phyloP scores from a whole-genome alignment of 2,797 vertebrate genomes.

The Psittacula derbiana region DNA sequence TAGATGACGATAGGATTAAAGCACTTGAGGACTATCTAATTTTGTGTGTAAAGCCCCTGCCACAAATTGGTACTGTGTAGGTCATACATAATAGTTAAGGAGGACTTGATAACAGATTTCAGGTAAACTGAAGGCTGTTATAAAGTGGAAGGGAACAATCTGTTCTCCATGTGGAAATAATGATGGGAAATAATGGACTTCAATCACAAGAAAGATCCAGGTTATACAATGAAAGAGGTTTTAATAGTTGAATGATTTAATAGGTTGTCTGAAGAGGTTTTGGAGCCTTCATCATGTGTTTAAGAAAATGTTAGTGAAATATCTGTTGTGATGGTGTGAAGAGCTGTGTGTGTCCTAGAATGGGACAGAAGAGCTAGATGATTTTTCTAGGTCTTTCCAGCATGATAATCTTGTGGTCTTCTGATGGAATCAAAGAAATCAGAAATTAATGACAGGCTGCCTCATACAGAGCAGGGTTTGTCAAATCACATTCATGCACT shows the following conservation, averaged over 20 bases:
- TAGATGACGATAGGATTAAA: background rate
- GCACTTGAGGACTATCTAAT: background rate
- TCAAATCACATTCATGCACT: background rate
- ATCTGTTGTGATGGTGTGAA: background rate
- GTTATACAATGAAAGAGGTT: background rate
- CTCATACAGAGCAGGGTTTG: background rate
- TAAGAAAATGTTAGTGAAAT: background rate
- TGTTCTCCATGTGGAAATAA: background rate
- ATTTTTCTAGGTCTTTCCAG: background rate
- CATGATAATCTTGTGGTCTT: background rate
- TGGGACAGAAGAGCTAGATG: background rate
- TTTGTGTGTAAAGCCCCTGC: background rate
- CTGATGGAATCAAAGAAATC: background rate
- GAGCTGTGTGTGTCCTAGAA: background rate
- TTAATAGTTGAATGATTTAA: background rate
- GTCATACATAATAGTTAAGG: background rate
- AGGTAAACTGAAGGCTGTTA: background rate
- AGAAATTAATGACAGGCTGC: background rate
- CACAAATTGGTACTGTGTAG: background rate
- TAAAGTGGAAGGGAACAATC: background rate
- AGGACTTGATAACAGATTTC: background rate
- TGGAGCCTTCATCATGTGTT: background rate
- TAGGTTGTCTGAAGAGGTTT: background rate
- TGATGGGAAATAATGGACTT: background rate
- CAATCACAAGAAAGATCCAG: background rate